Percentiles rank a stretch among this genome's conserved stretches.
These are phyloP conservation scores for Pampus argenteus DNA, from an alignment of 2,797 vertebrate genomes.

Conservation along the genomic window DNA sequence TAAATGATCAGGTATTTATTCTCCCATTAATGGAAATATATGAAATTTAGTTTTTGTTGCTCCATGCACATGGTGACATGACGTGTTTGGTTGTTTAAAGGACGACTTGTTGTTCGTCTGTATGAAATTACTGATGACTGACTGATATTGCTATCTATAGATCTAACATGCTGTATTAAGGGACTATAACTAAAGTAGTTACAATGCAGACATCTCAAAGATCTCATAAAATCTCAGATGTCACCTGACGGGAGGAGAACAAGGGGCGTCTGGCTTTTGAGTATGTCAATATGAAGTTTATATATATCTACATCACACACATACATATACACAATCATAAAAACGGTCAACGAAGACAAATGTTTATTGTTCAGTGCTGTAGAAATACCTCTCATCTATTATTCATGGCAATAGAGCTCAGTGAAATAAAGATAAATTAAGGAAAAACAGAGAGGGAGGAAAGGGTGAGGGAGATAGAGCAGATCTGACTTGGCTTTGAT, in stretches of 20 bases:
- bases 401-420: constrained; percentile 47
- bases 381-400: constrained; percentile 41
- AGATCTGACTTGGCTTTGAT: constrained; percentile 72
- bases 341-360: constrained; percentile 42
- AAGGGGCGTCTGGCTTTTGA: constrained; percentile 12
- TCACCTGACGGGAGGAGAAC: constrained; percentile 18
- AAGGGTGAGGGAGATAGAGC: constrained; percentile 43
- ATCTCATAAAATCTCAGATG: not conserved
- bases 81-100: no score
- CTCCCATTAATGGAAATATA: no score
- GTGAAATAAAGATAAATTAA: constrained; percentile 72
- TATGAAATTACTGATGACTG: no score
- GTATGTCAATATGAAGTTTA: constrained; percentile 1
- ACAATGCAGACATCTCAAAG: no score
- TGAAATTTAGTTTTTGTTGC: no score
- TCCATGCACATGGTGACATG: not conserved
- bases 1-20: no score
- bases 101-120: no score
- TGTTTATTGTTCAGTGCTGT: constrained; percentile 45
- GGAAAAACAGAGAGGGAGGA: constrained; percentile 55
- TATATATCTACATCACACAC: constrained; percentile 3
- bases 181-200: no score
- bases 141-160: no score
- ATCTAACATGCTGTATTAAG: no score
- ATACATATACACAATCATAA: not conserved